phyloP scores from a whole-genome alignment of 2,797 vertebrate genomes.

The Rhabdophis nuchalis region DNA sequence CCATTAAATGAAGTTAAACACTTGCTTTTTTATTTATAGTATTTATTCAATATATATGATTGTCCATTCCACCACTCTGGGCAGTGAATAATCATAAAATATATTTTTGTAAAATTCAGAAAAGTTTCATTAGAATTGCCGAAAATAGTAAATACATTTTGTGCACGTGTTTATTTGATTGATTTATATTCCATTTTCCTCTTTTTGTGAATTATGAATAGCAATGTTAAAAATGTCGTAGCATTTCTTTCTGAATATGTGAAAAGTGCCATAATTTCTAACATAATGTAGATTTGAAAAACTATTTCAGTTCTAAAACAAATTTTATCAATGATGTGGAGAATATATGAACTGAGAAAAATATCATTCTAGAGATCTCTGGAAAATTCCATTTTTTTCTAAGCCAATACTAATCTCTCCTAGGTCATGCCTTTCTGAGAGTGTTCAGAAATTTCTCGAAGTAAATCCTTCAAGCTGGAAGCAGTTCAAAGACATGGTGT shows the following conservation, averaged over 20 bases:
- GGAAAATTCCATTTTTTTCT: background rate
- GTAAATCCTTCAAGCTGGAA: background rate
- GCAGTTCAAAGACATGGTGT: background rate
- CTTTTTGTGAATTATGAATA: background rate
- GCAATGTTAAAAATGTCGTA: background rate
- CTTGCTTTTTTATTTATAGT: background rate
- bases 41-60: background rate
- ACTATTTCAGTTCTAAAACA: conserved; percentile 68
- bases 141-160: background rate
- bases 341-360: background rate
- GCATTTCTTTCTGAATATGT: conserved; percentile 14
- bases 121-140: background rate
- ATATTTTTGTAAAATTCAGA: background rate
- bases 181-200: background rate
- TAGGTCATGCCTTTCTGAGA: background rate
- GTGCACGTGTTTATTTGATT: background rate
- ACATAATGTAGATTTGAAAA: conserved; percentile 68
- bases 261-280: conserved; percentile 59
- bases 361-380: background rate
- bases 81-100: background rate
- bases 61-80: background rate
- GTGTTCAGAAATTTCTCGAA: background rate
- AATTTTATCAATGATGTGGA: conserved; percentile 56
- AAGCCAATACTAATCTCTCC: background rate
- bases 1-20: background rate